Evolutionary conservation across 2,113 vertebrate species (phyloP).

Genomic region (Sander vitreus): DNA sequence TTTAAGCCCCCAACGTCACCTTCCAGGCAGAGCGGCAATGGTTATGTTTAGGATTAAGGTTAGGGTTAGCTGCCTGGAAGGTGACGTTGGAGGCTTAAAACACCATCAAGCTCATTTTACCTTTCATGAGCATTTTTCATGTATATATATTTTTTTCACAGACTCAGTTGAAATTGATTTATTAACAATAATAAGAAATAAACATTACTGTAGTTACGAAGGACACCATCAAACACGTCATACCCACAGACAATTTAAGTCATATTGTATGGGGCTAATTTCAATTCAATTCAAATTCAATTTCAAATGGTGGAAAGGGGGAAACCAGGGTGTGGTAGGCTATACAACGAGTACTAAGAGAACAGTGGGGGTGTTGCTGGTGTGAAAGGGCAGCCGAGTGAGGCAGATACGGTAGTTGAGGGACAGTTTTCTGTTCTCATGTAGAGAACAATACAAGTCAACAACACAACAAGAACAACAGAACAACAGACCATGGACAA

Average conservation of each 20-base stretch:
- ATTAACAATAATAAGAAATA: not conserved
- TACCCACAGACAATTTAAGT: slow-evolving; percentile 1
- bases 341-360: not conserved
- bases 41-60: no score
- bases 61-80: no score
- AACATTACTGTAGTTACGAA: not conserved
- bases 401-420: slow-evolving; percentile 24
- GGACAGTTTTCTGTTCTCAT: slow-evolving; percentile 43
- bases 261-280: not conserved
- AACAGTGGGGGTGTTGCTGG: slow-evolving; percentile 7
- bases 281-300: not conserved
- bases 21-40: no score
- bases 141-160: not conserved
- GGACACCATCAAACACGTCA: no score
- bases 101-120: not conserved
- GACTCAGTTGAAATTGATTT: not conserved
- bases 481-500: slow-evolving; percentile 72
- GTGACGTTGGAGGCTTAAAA: no score
- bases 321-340: not conserved
- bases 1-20: no score
- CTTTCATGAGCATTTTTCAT: not conserved
- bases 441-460: slow-evolving; percentile 61
- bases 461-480: slow-evolving; percentile 69
- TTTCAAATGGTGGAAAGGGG: not conserved
- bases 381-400: not conserved